Evolutionary conservation across 2,113 vertebrate genomes (phyloP), one percentile per base, ranked within the genome.

Genomic region (Echinops telfairi): DNA sequence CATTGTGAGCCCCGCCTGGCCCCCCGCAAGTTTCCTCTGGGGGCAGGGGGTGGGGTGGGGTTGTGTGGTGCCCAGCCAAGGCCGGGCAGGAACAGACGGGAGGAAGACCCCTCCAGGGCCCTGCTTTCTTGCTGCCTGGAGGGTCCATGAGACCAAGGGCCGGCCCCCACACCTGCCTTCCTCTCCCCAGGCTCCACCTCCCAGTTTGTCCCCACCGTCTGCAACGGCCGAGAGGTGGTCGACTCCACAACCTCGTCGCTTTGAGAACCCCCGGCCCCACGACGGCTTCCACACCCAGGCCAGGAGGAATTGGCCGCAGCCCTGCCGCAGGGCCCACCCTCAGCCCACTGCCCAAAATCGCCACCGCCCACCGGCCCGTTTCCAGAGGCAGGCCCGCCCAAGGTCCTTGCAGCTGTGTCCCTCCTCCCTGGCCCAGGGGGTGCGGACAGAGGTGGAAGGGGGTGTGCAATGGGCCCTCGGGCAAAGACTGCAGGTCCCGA

Each of bases 161-260:
- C 81, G 11, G 66, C 29, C 47, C 77, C 76, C 53, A 76, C 84
- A 73, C 84, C 83, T 27, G 16, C 58, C 78, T 96, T 80, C 95
- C 88, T 97, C 95, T 96, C 81, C 94, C 19, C 97, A 99, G 99
- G 98, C 58, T 97, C 98, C 81, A 98, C 98, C 85, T 99, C 99
- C 16, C 99, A 99, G 95, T 98, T 98, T 1, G 99, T 99, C 95
- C 99, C 99, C 91, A 98, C 99, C 0, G 99, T 99, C 40, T 99
- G 99, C 96, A 99, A 99, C 0, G 99, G 99, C 68, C 99, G 99
- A 0, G 99, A 99, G 97, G 99, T 99, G 96, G 98, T 99, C 95
- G 99, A 99, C 97, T 99, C 99, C 5, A 99, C 99, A 0, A 99
- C 99, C 0, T 99, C 99, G 0, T 99, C 99, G 71, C 98, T 99